Percentiles rank a stretch among this genome's conserved stretches.
phyloP scores from a whole-genome alignment of 2,113 vertebrate species.

The Sminthopsis crassicaudata region DNA sequence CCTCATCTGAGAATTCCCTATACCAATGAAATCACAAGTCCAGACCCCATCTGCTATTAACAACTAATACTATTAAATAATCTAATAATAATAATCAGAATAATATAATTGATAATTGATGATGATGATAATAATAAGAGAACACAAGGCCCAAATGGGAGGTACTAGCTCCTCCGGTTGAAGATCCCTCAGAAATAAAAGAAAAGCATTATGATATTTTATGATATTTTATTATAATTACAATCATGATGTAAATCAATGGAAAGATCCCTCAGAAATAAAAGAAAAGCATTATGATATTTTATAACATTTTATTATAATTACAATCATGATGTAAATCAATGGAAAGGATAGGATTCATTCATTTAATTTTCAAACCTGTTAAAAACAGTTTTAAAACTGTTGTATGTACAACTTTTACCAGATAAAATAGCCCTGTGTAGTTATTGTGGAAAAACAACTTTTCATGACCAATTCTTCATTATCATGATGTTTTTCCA shows the following conservation, averaged over 20 bases:
- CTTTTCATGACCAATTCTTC: not conserved
- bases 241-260: not conserved
- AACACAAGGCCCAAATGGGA: not conserved
- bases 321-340: not conserved
- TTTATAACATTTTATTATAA: too few species aligned
- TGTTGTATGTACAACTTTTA: not conserved
- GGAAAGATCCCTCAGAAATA: not conserved
- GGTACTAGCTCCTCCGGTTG: not conserved
- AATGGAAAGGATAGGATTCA: not conserved
- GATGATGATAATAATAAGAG: not conserved
- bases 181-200: not conserved
- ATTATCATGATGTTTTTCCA: not conserved
- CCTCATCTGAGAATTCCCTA: not conserved
- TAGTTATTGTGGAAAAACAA: not conserved
- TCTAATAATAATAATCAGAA: not conserved
- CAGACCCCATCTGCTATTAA: not conserved
- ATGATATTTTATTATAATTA: too few species aligned
- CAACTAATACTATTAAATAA: not conserved
- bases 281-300: not conserved
- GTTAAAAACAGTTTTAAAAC: too few species aligned
- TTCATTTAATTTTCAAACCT: not conserved
- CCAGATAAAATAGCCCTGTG: not conserved
- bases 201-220: not conserved
- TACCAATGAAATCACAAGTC: not conserved
- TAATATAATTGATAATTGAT: not conserved